Evolutionary conservation across 2,888 invertebrate species (phyloP), one percentile per base, ranked within the genome.

Genomic region (Eucera pruinosa): DNA sequence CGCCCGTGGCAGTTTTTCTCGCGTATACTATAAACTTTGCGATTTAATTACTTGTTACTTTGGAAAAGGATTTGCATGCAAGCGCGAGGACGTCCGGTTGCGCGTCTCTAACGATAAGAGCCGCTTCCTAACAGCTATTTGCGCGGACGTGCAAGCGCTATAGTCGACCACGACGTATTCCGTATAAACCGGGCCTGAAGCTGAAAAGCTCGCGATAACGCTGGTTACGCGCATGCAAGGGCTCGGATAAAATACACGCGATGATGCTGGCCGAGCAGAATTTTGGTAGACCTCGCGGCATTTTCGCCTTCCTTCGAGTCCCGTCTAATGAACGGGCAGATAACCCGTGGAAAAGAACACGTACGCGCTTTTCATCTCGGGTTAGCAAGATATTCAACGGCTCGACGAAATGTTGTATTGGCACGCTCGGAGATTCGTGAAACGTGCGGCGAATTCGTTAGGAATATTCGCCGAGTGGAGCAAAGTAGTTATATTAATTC

Each of bases 21-120:
- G 33, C n/a, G 4, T 30, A 9, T 50, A 25, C 36, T 9, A 5
- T 70, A 58, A 58, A 71, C 43, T 39, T 20, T 5, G 20, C 52
- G 25, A 74, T 78, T 78, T 74, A 78, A 78, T 78, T 65, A 75
- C 77, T 18, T n/a, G 60, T 55, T 55, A 39, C 48, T 50, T 33
- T 13, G 41, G 48, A 62, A 50, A 74, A 54, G 68, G 47, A 69
- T 75, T 74, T 45, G 48, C 74, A 43, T 23, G 48, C 1, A 47
- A 50, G 25, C 48, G 60, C 47, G 60, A 75, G 54, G 55, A 50
- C 33, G 54, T 54, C 23, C 9, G 41, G 36, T 54, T 33, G 23
- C 65, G 18, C 43, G 52, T 18, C 60, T 4, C 39, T 5, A 43
- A 57, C 41, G 64, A 69, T 65, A 74, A 69, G 58, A 66, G 68